phyloP scores from a whole-genome alignment of 2,113 vertebrate genomes.

The Recurvirostra avosetta region DNA sequence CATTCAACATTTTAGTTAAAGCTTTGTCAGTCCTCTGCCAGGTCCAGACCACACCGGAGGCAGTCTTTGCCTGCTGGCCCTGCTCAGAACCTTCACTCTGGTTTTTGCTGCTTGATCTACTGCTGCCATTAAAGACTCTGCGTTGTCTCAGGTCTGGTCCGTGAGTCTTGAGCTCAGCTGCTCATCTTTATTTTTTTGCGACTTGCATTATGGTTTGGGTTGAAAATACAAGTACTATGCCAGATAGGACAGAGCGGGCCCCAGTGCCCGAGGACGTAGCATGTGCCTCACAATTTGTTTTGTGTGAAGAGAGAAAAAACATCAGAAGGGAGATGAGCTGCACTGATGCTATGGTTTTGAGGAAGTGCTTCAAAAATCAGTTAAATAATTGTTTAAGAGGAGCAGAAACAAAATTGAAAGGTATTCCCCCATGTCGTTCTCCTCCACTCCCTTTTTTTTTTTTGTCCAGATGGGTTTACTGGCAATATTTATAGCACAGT shows the following conservation, averaged over 20 bases:
- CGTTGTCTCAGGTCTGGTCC: not conserved
- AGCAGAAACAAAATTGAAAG: not conserved
- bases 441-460: not conserved
- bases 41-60: not conserved
- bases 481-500: not conserved
- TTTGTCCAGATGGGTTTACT: not conserved
- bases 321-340: not conserved
- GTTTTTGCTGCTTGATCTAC: not conserved
- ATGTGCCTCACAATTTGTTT: not conserved
- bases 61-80: not conserved
- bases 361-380: not conserved
- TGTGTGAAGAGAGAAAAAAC: not conserved
- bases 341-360: not conserved
- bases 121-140: not conserved
- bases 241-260: too few species aligned
- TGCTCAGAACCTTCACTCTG: not conserved
- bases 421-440: not conserved
- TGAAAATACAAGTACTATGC: too few species aligned
- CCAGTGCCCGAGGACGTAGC: not conserved
- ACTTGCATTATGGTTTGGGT: not conserved
- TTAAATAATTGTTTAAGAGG: not conserved
- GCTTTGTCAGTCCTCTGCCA: not conserved
- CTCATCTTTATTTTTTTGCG: not conserved
- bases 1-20: not conserved
- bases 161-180: not conserved